A percentile compares a stretch with the other conserved stretches of the same genome.
Conservation (phyloP, 2,113 vertebrate species). For the Gambusia affinis region DNA sequence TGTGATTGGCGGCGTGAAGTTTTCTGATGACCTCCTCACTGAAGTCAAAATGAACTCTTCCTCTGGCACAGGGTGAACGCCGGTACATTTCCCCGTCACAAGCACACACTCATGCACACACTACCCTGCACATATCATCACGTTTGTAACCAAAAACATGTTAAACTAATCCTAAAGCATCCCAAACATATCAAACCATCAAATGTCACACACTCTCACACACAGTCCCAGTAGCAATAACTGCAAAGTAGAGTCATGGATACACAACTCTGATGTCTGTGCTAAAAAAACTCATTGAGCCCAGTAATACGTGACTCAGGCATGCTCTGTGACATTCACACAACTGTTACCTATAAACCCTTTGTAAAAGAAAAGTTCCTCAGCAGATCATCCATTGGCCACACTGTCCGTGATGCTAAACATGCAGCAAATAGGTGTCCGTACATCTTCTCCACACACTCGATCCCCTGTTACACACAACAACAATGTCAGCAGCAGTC, state of each 20-base stretch:
- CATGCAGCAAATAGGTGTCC: slow-evolving; percentile 32
- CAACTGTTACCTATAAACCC: background rate
- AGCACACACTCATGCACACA: slow-evolving; percentile 52
- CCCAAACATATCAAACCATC: background rate
- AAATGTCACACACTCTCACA: slow-evolving; percentile 14
- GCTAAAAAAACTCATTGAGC: background rate
- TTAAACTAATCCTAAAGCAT: slow-evolving; percentile 1
- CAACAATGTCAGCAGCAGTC: slow-evolving; percentile 30
- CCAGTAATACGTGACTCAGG: background rate
- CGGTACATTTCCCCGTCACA: slow-evolving; percentile 78
- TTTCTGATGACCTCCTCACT: slow-evolving; percentile 83
- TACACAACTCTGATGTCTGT: background rate
- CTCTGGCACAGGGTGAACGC: slow-evolving; percentile 80
- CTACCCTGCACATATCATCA: slow-evolving; percentile 29
- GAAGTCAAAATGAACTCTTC: slow-evolving; percentile 85
- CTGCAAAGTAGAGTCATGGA: background rate
- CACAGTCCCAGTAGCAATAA: slow-evolving; percentile 4
- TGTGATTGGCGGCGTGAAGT: slow-evolving; percentile 70
- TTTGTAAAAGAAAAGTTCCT: slow-evolving; percentile 41
- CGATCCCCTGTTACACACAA: slow-evolving; percentile 40
- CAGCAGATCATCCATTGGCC: slow-evolving; percentile 35
- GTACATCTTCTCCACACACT: slow-evolving; percentile 41
- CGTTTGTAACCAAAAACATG: slow-evolving; percentile 17
- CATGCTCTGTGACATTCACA: background rate
- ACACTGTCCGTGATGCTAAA: slow-evolving; percentile 10